Conservation (phyloP, 2,113 vertebrate genomes). For the Ibidorhyncha struthersii region DNA sequence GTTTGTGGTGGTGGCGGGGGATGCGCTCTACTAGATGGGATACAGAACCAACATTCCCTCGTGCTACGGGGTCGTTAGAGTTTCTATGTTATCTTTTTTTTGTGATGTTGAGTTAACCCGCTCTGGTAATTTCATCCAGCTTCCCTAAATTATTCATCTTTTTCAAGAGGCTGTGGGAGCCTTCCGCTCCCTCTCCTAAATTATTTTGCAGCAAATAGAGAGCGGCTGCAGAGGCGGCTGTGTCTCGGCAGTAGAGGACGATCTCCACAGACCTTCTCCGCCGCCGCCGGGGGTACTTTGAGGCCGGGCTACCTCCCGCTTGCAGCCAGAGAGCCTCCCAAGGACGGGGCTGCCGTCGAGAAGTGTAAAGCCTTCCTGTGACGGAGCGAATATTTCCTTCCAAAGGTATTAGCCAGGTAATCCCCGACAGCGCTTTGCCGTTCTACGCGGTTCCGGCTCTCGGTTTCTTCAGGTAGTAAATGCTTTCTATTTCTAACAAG, state of each 20-base stretch:
- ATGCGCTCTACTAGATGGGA: background rate
- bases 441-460: background rate
- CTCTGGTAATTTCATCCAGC: background rate
- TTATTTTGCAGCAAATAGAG: background rate
- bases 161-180: background rate
- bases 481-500: slow-evolving; percentile 5
- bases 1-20: rapidly evolving
- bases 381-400: rapidly evolving
- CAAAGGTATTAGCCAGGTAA: background rate
- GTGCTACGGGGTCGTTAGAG: rapidly evolving
- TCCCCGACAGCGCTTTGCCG: background rate
- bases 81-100: background rate
- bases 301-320: rapidly evolving
- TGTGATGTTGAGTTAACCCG: background rate
- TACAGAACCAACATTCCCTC: background rate
- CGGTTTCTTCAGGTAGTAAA: background rate
- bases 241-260: background rate
- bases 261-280: background rate
- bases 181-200: background rate
- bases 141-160: background rate
- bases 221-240: rapidly evolving
- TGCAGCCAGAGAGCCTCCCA: background rate
- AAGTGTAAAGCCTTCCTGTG: rapidly evolving
- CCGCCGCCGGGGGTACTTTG: rapidly evolving
- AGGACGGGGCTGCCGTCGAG: rapidly evolving